These are phyloP conservation scores for Phylloscopus collybita DNA, from an alignment of 2,797 vertebrate genomes.

Conservation along the genomic window DNA sequence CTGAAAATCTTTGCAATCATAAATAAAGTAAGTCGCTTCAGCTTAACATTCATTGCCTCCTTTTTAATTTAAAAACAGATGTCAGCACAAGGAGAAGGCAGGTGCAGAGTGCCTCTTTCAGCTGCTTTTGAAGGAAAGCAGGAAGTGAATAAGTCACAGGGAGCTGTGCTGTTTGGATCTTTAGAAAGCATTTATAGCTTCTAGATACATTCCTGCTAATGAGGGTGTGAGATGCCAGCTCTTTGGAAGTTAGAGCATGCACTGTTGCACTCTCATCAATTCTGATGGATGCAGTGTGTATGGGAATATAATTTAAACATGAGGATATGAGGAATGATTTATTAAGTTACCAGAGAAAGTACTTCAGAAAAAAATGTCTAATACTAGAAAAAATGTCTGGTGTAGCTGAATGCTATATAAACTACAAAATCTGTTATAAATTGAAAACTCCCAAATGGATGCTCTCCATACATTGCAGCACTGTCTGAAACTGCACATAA, in stretches of 20 bases:
- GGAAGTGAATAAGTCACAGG: neutral
- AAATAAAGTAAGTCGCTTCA: conserved; percentile 29
- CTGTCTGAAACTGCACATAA: neutral
- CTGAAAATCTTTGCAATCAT: conserved; percentile 20
- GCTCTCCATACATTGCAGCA: neutral
- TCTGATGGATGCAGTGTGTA: neutral
- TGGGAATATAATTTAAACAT: neutral
- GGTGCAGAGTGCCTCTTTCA: conserved; percentile 2
- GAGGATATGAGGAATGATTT: neutral
- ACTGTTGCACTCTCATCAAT: neutral
- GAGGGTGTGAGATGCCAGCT: neutral
- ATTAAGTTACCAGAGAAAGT: conserved; percentile 3
- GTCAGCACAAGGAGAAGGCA: conserved; percentile 11
- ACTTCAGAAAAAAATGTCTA: neutral
- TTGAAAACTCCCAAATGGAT: neutral
- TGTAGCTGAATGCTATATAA: neutral
- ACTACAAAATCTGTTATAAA: neutral
- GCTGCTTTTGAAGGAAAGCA: neutral
- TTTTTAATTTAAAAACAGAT: conserved; percentile 29
- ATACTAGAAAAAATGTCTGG: neutral
- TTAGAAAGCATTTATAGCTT: neutral
- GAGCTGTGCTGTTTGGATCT: neutral
- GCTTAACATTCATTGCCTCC: neutral
- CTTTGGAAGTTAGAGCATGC: neutral
- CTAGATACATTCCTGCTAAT: neutral